phyloP scores from a whole-genome alignment of 2,113 vertebrate genomes.

The Oceanites oceanicus region DNA sequence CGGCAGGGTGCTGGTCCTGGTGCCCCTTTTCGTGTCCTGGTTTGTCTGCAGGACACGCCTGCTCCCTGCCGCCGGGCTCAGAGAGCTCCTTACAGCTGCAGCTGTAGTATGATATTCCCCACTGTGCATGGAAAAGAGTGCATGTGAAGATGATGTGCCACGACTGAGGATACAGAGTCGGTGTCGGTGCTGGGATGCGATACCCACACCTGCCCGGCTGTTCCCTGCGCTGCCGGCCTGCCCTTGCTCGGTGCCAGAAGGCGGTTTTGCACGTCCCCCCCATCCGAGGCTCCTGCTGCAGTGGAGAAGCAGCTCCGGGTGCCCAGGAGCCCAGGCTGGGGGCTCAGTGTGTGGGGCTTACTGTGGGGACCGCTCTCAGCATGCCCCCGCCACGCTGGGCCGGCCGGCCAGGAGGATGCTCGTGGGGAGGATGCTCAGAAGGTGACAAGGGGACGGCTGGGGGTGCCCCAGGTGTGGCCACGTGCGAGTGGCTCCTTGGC shows the following conservation, averaged over 20 bases:
- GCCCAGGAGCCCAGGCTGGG: not conserved
- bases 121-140: accelerated
- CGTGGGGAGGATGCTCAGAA: accelerated
- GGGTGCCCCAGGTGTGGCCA: not conserved
- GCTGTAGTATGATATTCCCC: accelerated
- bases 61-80: accelerated
- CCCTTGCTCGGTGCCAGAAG: accelerated
- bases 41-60: not conserved
- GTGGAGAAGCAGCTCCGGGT: not conserved
- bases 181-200: accelerated
- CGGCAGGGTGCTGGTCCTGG: not conserved
- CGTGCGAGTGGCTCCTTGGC: accelerated
- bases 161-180: accelerated
- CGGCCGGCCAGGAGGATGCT: accelerated
- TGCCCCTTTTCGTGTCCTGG: not conserved
- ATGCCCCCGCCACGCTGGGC: accelerated
- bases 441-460: not conserved
- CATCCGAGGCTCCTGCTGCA: not conserved
- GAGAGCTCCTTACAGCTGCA: not conserved
- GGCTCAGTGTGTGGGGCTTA: accelerated
- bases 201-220: not conserved
- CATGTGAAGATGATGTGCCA: not conserved
- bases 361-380: accelerated
- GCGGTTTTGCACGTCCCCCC: not conserved
- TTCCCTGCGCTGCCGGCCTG: not conserved